Evolutionary conservation across 2,113 vertebrate genomes (phyloP).

Genomic region (Erinaceus europaeus): DNA sequence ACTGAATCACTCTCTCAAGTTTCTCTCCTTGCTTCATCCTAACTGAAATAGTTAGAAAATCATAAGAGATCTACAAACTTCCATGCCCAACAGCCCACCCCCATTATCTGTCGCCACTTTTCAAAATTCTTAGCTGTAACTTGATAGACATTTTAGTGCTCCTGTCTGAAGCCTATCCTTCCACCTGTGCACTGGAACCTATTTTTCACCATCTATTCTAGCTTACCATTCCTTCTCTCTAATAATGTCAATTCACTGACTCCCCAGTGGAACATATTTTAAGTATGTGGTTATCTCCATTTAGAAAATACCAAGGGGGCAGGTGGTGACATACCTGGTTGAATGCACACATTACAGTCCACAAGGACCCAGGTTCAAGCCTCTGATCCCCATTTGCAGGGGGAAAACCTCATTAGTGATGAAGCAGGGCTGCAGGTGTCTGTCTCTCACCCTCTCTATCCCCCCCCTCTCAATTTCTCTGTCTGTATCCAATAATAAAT

Average conservation of each 20-base stretch:
- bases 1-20: not conserved
- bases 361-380: not conserved
- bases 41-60: constrained; percentile 28
- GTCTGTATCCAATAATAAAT: too few relatives aligned
- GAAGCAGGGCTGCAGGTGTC: too few relatives aligned
- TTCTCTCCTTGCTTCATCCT: not conserved
- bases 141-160: not conserved
- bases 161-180: not conserved
- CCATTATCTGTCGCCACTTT: not conserved
- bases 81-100: not conserved
- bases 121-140: not conserved
- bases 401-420: too few relatives aligned
- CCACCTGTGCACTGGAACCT: not conserved
- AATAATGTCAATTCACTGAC: not conserved
- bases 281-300: not conserved
- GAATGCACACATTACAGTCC: not conserved
- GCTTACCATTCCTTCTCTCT: not conserved
- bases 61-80: not conserved
- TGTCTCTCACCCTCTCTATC: too few relatives aligned
- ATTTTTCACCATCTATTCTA: not conserved
- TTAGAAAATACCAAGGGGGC: not conserved
- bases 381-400: not conserved
- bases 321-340: not conserved
- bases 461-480: too few relatives aligned
- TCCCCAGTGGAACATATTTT: not conserved